Base-by-base conservation (phyloP, 37 sponge, comb jelly and placozoan genomes). In the Amphimedon queenslandica region DNA sequence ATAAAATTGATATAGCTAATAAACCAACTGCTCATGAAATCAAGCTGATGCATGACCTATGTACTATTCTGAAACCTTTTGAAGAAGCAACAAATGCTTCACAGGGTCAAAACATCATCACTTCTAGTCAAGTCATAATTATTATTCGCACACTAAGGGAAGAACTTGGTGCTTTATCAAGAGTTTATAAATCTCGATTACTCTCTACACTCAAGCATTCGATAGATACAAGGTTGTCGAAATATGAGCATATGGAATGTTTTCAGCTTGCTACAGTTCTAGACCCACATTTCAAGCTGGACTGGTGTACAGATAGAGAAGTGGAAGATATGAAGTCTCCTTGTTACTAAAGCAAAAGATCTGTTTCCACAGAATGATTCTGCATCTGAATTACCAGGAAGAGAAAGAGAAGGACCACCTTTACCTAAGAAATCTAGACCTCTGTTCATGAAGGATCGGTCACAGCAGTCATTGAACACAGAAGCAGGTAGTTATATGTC, bases 101-200 rank as follows among this genome's bases (percentile, higher is more conserved):
- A 38, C 70, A 69, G 28, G 70, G 70, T 8, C 38, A 69, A 25
- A 28, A 34, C n/a, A n/a, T n/a, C 5, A n/a, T n/a, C 40, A n/a
- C 70, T 41, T 25, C 37, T 3, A 69, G 70, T 43, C 25, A 41
- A n/a, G 70, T 37, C 38, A 23, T 69, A 42, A 41, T 43, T n/a
- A 41, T 24, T 69, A 37, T 37, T 3, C 3, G 23, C 24, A 43
- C 43, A 25, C 42, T 69, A 8, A n/a, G 32, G 18, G 23, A 69
- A 4, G 27, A 33, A 24, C 24, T 69, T 5, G 23, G 20, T 5
- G n/a, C 42, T 3, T 4, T 4, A 33, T 4, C 6, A 33, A 35
- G 21, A 23, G 21, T 21, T 28, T 64, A 64, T 4, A 34, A 32
- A 47, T 47, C 51, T 18, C 13, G 51, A 8, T 47, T 47, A 13